A percentile compares a stretch with the other conserved stretches of the same genome.
These are phyloP conservation scores for Caenorhabditis remanei DNA, from an alignment of 1,140 invertebrate genomes.

Conservation along the genomic window DNA sequence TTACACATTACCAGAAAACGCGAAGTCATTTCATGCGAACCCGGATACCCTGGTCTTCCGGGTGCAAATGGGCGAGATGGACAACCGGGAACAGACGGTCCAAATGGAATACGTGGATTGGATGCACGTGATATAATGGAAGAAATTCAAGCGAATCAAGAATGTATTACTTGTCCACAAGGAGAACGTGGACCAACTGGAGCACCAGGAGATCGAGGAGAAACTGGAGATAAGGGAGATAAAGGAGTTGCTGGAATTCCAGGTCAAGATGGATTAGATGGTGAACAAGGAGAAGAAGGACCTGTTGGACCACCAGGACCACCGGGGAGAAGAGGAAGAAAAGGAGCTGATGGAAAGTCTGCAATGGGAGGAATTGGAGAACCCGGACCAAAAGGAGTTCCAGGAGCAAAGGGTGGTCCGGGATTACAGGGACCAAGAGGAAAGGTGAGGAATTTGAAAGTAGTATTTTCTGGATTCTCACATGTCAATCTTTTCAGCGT, in stretches of 20 bases:
- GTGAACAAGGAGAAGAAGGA: conserved; percentile 65
- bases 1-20: conserved; percentile 29
- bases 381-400: conserved; percentile 62
- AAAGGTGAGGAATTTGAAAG: conserved; percentile 6
- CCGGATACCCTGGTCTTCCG: conserved; percentile 29
- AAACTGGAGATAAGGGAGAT: conserved; percentile 60
- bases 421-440: conserved; percentile 64
- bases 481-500: conserved; percentile 51
- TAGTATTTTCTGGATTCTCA: not conserved
- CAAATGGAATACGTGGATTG: conserved; percentile 35
- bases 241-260: conserved; percentile 63
- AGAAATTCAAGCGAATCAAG: conserved; percentile 52
- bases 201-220: conserved; percentile 58
- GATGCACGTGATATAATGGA: conserved; percentile 50
- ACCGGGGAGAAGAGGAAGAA: conserved; percentile 50
- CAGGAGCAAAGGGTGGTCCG: conserved; percentile 64
- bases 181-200: conserved; percentile 58
- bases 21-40: conserved; percentile 1
- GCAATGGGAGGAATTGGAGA: conserved; percentile 61
- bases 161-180: conserved; percentile 46
- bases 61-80: conserved; percentile 39
- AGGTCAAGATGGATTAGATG: conserved; percentile 65
- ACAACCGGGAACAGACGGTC: not conserved
- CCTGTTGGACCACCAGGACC: conserved; percentile 59
- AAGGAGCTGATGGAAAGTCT: conserved; percentile 34